Evolutionary conservation across 2,797 vertebrate genomes (phyloP), one percentile per base, ranked within the genome.

Genomic region (Ptychadena robeensis): DNA sequence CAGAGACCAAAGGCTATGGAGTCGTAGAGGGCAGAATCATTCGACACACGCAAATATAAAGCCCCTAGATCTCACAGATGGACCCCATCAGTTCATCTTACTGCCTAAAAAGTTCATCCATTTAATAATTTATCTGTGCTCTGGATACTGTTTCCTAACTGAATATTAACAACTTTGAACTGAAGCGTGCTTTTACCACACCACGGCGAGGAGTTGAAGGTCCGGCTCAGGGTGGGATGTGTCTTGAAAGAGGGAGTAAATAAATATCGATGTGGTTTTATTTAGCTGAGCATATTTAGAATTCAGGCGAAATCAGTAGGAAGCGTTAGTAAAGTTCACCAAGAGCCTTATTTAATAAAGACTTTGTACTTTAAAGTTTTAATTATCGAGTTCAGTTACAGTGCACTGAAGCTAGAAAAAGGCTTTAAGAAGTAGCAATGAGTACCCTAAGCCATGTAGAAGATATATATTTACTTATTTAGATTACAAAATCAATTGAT

Each of bases 111-210:
- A 98, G 96, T 98, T 99, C 96, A 97, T 95, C 95, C 94, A 91
- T 96, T 99, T 97, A 98, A 98, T 98, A 97, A 99, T 98, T 98
- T 97, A 98, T 96, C 94, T 96, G 96, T 94, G 95, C 94, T 97
- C 95, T 96, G 96, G 96, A 97, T 98, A 96, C 95, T 95, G 96
- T 98, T 99, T 97, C 97, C 95, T 95, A 95, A 94, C 92, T 97
- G 96, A 98, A 98, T 98, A 98, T 98, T 97, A 98, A 98, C 95
- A 96, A 96, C 96, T 97, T 96, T 97, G 95, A 97, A 96, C 95
- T 96, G 92, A 95, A 95, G 94, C 95, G 90, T 91, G 95, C 93
- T 96, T 95, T 94, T 95, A 96, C 95, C 91, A 88, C 95, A 94
- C 85, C 88, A 90, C 86, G 88, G 76, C 88, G 87, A 93, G 89